These are phyloP conservation scores for Melolontha melolontha DNA, from an alignment of 2,888 invertebrate genomes.

Conservation along the genomic window DNA sequence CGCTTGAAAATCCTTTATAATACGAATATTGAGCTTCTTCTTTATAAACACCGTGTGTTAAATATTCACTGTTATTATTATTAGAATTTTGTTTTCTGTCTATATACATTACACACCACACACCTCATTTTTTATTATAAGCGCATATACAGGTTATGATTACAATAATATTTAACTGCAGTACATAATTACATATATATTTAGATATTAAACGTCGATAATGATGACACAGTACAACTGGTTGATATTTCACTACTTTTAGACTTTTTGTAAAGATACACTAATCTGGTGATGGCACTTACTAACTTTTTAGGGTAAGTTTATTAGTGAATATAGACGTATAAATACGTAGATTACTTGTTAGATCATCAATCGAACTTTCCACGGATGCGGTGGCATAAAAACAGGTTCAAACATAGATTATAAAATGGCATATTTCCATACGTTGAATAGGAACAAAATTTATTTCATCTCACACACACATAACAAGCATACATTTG, in stretches of 20 bases:
- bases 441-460: background rate
- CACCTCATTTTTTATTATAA: slow-evolving; percentile 43
- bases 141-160: slow-evolving; percentile 42
- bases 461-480: slow-evolving; percentile 15
- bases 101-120: slow-evolving; percentile 41
- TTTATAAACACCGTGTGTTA: slow-evolving; percentile 39
- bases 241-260: slow-evolving; percentile 49
- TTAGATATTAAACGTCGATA: slow-evolving; percentile 38
- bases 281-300: slow-evolving; percentile 66
- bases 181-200: slow-evolving; percentile 27
- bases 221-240: slow-evolving; percentile 48
- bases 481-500: background rate
- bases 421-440: slow-evolving; percentile 62
- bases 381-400: slow-evolving; percentile 65
- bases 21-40: background rate
- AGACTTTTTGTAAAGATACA: slow-evolving; percentile 62
- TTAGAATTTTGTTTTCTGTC: slow-evolving; percentile 29
- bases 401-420: slow-evolving; percentile 62
- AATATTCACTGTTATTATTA: slow-evolving; percentile 31
- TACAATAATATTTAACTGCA: slow-evolving; percentile 36
- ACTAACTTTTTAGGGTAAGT: slow-evolving; percentile 61
- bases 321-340: slow-evolving; percentile 52
- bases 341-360: slow-evolving; percentile 46
- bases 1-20: background rate
- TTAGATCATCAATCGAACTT: slow-evolving; percentile 52